Evolutionary conservation across 1,140 invertebrate genomes (phyloP).

Genomic region (Lepidurus couesii): DNA sequence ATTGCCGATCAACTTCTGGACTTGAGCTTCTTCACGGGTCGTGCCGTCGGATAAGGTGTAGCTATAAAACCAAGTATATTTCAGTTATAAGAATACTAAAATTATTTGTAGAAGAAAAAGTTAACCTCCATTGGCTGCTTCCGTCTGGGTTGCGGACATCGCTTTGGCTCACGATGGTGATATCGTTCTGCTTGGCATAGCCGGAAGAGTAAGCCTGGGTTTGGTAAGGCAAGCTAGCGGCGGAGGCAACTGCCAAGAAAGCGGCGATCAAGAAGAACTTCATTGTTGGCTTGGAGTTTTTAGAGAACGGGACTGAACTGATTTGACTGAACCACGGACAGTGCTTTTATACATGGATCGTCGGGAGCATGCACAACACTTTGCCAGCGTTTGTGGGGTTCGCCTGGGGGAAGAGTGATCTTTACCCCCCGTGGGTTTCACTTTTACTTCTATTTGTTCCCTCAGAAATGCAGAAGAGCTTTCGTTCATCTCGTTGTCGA

Average conservation of each 20-base stretch:
- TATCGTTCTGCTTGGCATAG: background rate
- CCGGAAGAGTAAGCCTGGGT: no score
- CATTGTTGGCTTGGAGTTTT: background rate
- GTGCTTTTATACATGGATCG: background rate
- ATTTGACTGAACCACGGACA: background rate
- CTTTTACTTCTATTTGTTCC: background rate
- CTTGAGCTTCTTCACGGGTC: no score
- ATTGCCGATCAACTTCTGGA: no score
- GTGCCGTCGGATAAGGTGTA: no score
- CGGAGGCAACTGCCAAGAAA: conserved; percentile 25
- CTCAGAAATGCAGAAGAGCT: background rate
- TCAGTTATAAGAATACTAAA: no score
- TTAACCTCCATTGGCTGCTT: conserved; percentile 26
- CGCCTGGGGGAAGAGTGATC: background rate
- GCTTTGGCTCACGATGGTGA: conserved; percentile 26
- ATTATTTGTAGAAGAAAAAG: no score
- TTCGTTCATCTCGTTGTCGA: background rate
- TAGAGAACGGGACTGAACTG: background rate
- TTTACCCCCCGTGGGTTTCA: background rate
- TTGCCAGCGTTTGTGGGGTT: background rate
- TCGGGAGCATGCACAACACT: background rate
- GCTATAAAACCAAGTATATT: no score
- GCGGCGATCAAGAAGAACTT: conserved; percentile 24
- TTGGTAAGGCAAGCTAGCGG: background rate
- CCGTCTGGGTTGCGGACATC: conserved; percentile 27